A percentile compares a stretch with the other conserved stretches of the same genome.
These are phyloP conservation scores for Rhinopithecus roxellana DNA, from an alignment of 2,113 vertebrate genomes.

Conservation along the genomic window DNA sequence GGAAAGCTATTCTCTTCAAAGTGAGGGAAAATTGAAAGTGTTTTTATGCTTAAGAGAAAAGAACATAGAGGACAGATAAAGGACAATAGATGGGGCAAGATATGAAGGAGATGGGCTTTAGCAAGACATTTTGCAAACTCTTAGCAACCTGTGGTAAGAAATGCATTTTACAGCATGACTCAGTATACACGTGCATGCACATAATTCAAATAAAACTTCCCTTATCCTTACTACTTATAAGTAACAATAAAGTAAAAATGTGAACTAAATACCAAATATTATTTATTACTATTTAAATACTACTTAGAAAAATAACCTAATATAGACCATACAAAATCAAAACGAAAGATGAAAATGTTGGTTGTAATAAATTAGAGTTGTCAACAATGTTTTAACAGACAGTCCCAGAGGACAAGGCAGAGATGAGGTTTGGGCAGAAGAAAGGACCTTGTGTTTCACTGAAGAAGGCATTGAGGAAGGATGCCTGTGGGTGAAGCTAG, in stretches of 20 bases:
- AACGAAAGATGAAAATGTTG: not conserved
- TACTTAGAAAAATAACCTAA: not conserved
- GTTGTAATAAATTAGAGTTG: not conserved
- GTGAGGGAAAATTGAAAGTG: not conserved
- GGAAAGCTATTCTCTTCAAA: not conserved
- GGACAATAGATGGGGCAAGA: not conserved
- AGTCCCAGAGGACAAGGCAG: not conserved
- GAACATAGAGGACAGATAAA: not conserved
- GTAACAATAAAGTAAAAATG: not conserved
- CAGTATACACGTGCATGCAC: not conserved
- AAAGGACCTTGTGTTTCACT: not conserved
- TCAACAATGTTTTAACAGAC: not conserved
- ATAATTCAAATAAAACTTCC: not conserved
- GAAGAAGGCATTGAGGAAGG: not conserved
- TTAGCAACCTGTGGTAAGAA: not conserved
- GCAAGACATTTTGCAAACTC: not conserved
- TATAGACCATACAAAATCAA: not conserved
- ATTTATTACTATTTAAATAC: not conserved
- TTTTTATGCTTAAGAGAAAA: not conserved
- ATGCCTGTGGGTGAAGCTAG: not conserved
- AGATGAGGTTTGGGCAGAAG: not conserved
- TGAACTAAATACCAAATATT: not conserved
- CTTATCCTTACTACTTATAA: not conserved
- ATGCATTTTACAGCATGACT: not conserved
- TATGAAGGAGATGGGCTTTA: not conserved